Evolutionary conservation across 1,140 invertebrate species (phyloP).

Genomic region (Chironomus tepperi): DNA sequence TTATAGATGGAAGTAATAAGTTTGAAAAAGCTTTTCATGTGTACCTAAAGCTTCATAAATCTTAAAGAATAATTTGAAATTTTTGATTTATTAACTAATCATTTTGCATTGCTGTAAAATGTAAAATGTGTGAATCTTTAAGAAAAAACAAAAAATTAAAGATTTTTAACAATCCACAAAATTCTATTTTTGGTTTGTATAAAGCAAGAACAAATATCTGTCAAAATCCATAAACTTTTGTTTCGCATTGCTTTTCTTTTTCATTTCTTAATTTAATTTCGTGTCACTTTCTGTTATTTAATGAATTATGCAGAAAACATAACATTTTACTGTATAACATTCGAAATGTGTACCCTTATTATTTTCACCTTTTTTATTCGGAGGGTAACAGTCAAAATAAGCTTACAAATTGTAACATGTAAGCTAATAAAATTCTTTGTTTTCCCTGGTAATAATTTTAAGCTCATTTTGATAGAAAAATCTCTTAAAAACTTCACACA

Average conservation of each 20-base stretch:
- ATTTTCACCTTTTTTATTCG: background rate
- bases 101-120: no score
- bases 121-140: no score
- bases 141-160: no score
- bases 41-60: no score
- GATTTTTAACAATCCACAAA: no score
- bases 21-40: no score
- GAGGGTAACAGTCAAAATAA: background rate
- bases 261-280: constrained; percentile 2
- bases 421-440: background rate
- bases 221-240: background rate
- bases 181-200: no score
- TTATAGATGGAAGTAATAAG: no score
- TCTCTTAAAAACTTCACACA: background rate
- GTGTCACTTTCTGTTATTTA: background rate
- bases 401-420: background rate
- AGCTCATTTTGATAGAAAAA: background rate
- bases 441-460: background rate
- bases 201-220: no score
- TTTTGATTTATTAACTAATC: no score
- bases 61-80: no score
- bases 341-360: background rate
- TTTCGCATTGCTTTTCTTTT: background rate
- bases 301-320: background rate
- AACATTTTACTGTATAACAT: background rate